Base-by-base conservation (phyloP, 1,140 invertebrate genomes). In the Battus philenor region DNA sequence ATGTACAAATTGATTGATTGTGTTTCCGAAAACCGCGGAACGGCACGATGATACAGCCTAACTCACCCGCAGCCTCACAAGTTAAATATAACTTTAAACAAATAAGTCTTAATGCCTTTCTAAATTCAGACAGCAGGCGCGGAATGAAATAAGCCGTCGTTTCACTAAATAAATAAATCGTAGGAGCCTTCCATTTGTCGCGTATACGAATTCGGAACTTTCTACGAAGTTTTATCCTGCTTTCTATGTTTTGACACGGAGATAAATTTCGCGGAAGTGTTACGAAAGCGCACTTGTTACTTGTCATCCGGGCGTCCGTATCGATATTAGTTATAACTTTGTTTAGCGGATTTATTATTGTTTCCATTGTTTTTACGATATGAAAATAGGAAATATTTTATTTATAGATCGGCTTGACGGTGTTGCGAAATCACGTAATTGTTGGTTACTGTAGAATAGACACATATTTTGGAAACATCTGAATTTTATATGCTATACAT, bases 141-240 rank as follows among this genome's bases (percentile, higher is more conserved):
- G 17, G 10, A 20, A 33, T 38, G 13, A 39, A 48, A 33, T 52
- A 33, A 52, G 38, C 29, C 27, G 32, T 44, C 43, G 48, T 38
- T 27, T 44, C 51, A 52, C 47, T 55, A 59, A 59, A 58, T 56
- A 50, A 54, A 62, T 58, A 58, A 54, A 59, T 51, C 48, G 26
- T 47, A 44, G 26, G 7, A 30, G 20, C 16, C 16, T 45, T 50
- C 44, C 50, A 51, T 55, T 58, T 58, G 50, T 65, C 50, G 53
- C 44, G 30, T 33, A 50, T 54, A 56, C 52, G 54, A 60, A 58
- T 60, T 59, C 39, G 10, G 39, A 69, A 69, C 36, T 60, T 66
- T 56, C 16, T 20, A 22, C 30, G 20, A 55, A 61, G 43, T 66
- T 66, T 47, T 34, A 26, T 52, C 29, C 48, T 18, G 7, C 50